Conservation (phyloP, 2,888 invertebrate genomes). For the Liposcelis brunnea region DNA sequence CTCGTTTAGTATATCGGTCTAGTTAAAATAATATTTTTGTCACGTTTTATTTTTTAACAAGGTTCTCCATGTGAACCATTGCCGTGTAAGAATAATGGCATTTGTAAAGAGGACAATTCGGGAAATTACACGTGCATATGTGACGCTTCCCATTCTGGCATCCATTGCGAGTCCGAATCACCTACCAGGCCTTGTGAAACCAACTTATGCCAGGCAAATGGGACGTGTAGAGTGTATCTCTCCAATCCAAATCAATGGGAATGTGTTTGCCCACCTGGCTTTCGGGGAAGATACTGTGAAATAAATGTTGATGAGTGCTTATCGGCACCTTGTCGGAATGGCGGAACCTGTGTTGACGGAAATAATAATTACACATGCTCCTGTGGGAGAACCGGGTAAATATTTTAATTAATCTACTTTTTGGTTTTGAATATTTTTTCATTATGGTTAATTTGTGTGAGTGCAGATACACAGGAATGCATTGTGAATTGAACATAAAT, state of each 20-base stretch:
- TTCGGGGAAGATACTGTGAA: constrained; percentile 79
- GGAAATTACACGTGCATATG: constrained; percentile 49
- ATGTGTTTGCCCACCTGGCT: constrained; percentile 47
- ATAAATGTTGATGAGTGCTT: constrained; percentile 39
- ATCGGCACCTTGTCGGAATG: constrained; percentile 51
- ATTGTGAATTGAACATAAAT: constrained; percentile 63
- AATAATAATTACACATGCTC: constrained; percentile 72
- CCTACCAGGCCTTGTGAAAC: constrained; percentile 51
- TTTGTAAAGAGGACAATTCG: constrained; percentile 46
- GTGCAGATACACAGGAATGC: constrained; percentile 43
- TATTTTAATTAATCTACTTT: constrained; percentile 2
- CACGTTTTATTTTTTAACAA: too few species aligned
- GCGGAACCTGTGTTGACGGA: constrained; percentile 82
- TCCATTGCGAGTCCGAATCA: constrained; percentile 53
- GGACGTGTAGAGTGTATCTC: constrained; percentile 43
- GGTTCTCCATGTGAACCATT: constrained; percentile 45
- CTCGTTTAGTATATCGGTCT: too few species aligned
- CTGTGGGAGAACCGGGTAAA: constrained; percentile 48
- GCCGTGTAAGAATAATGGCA: constrained; percentile 57
- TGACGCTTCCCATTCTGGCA: constrained; percentile 26
- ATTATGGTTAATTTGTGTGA: neutral
- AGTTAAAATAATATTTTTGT: too few species aligned
- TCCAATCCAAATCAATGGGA: constrained; percentile 33
- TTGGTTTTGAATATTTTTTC: neutral
- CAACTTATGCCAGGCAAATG: constrained; percentile 64